Conservation (phyloP, 2,797 vertebrate species). For the Phalloptychus januarius region DNA sequence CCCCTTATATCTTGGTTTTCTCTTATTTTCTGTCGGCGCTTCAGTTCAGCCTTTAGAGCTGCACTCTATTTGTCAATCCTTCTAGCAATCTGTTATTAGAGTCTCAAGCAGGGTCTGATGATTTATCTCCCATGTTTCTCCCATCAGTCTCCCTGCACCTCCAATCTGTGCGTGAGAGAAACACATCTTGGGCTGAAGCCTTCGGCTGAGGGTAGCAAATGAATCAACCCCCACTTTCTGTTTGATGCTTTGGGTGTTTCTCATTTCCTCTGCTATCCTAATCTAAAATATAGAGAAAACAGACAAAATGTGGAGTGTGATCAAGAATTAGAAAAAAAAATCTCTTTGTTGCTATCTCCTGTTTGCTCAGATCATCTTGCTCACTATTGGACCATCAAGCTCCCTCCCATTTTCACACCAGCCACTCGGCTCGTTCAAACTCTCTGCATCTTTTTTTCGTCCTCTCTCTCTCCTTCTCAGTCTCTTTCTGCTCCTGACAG, state of each 20-base stretch:
- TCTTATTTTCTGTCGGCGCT: neutral
- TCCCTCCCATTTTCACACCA: conserved; percentile 70
- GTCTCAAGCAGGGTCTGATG: conserved; percentile 29
- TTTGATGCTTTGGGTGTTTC: conserved; percentile 38
- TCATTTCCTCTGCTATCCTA: conserved; percentile 9
- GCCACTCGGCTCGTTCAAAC: conserved; percentile 69
- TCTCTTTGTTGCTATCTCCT: conserved; percentile 73
- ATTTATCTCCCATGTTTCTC: conserved; percentile 18
- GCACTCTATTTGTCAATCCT: conserved; percentile 19
- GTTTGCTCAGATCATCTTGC: conserved; percentile 58
- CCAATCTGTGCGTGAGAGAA: neutral
- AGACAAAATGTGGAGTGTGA: conserved; percentile 31
- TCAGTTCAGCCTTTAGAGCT: conserved; percentile 12
- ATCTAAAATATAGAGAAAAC: conserved; percentile 16
- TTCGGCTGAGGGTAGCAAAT: conserved; percentile 8
- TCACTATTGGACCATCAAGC: conserved; percentile 60
- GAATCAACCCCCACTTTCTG: conserved; percentile 9
- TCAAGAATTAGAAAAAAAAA: conserved; percentile 20
- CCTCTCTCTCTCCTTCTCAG: conserved; percentile 39
- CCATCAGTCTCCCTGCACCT: conserved; percentile 11
- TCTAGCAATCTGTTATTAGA: conserved; percentile 19
- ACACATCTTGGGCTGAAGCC: conserved; percentile 7
- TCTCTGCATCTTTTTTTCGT: conserved; percentile 53
- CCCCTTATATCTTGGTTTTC: neutral
- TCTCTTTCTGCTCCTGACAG: conserved; percentile 28